Evolutionary conservation across 2,113 vertebrate species (phyloP), one percentile per base, ranked within the genome.

Genomic region (Pollachius pollachius): DNA sequence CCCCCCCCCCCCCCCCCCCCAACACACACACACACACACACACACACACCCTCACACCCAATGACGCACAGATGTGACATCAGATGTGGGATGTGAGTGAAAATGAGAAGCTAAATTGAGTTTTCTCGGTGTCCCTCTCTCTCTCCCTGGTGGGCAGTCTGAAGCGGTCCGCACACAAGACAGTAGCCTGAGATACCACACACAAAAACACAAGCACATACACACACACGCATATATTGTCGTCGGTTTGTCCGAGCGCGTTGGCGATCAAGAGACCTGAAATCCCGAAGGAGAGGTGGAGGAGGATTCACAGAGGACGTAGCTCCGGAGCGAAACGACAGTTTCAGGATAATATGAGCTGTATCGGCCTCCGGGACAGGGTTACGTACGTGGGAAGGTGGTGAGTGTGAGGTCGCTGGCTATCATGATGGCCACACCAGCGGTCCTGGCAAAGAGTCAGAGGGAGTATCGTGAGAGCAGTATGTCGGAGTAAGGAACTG

Each of bases 21-120:
- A 1, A 41, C 41, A 48, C 5, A 48, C 41, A 48, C 41, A 48
- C 41, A 48, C 41, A 48, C 41, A 48, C 41, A 48, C 12, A 9
- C 41, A 48, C 41, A 48, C 41, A 48, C 41, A 48, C 41, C 8
- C 41, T 12, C 41, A 48, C 37, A 41, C 37, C 48, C 27, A 21
- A 18, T 76, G 72, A 71, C 27, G 13, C 59, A 57, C 62, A 57
- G 11, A 64, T 37, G 52, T 64, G 25, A 34, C 48, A 64, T 70
- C 57, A 65, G 64, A 57, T 56, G 52, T 41, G 1, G 7, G 57
- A 79, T 73, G 52, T 25, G 52, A 67, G 64, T 52, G 58, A 76
- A 82, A 77, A 76, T 64, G 71, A 77, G 71, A 68, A 60, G 37
- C 58, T 61, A 80, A 79, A 81, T 76, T 70, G 58, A 69, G 65